A percentile compares a stretch with the other conserved stretches of the same genome.
Evolutionary conservation across 2,797 vertebrate species (phyloP).

Genomic region (Smutsia gigantea): DNA sequence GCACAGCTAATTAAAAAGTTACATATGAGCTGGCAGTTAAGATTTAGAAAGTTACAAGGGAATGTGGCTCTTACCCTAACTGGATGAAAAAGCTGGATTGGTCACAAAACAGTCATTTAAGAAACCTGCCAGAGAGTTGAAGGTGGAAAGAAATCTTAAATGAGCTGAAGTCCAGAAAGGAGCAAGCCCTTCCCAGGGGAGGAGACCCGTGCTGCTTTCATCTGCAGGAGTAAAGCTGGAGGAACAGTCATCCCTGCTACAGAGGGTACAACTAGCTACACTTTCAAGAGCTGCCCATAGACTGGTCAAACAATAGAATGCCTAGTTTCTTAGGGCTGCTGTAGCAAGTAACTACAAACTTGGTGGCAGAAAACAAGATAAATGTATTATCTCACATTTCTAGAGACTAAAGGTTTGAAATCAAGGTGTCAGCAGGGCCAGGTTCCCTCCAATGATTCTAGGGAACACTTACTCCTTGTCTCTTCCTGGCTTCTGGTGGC

Average conservation of each 20-base stretch:
- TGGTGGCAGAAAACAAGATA: neutral
- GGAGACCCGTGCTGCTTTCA: neutral
- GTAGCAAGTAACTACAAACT: neutral
- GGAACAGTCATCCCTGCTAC: neutral
- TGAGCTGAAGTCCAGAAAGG: neutral
- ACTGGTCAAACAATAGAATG: neutral
- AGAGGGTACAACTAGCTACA: neutral
- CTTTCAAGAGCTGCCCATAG: neutral
- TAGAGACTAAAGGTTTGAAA: neutral
- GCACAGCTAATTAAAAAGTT: neutral
- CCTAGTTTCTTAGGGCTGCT: neutral
- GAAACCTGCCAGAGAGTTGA: neutral
- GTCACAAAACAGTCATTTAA: neutral
- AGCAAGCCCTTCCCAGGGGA: neutral
- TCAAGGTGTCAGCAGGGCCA: neutral
- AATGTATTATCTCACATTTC: neutral
- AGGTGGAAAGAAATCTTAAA: neutral
- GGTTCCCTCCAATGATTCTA: neutral
- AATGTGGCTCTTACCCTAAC: neutral
- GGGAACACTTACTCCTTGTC: neutral
- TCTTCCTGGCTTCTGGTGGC: neutral
- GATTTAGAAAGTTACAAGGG: neutral
- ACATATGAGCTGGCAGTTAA: neutral
- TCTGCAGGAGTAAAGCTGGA: no score
- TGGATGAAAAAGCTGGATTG: neutral